Conservation (phyloP, 2,113 vertebrate species). For the Pipra filicauda region DNA sequence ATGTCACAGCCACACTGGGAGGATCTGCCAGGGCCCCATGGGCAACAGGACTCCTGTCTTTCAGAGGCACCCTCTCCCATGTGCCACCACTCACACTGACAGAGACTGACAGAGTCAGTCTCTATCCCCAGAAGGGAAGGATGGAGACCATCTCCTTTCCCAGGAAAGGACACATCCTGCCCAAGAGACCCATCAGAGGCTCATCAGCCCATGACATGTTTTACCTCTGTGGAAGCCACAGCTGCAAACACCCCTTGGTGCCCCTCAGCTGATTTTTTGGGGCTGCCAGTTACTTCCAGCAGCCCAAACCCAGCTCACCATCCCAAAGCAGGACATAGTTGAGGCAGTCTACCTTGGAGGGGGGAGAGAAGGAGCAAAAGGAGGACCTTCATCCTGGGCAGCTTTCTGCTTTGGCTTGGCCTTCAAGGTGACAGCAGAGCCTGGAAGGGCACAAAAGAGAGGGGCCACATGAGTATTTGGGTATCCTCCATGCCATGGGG, state of each 20-base stretch:
- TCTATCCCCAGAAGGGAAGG: not conserved
- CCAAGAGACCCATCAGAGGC: not conserved
- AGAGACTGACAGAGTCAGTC: not conserved
- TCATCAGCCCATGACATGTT: not conserved
- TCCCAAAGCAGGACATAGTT: accelerated
- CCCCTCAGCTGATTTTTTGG: not conserved
- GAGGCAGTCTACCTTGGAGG: conserved; percentile 48
- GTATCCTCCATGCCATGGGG: not conserved
- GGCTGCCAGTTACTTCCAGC: not conserved
- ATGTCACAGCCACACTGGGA: accelerated
- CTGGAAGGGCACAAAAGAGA: not conserved
- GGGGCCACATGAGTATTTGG: not conserved
- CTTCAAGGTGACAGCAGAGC: not conserved
- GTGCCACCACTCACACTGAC: not conserved
- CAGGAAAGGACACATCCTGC: not conserved
- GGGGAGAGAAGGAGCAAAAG: conserved; percentile 43
- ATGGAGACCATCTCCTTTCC: not conserved
- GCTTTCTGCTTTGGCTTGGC: not conserved
- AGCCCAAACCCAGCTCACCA: not conserved
- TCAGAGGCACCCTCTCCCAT: not conserved
- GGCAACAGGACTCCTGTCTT: not conserved
- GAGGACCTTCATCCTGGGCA: not conserved
- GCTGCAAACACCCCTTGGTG: not conserved
- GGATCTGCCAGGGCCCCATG: not conserved
- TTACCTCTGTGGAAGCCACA: not conserved